Conservation (phyloP, 2,888 invertebrate species). For the Ichneumoninae sp. region DNA sequence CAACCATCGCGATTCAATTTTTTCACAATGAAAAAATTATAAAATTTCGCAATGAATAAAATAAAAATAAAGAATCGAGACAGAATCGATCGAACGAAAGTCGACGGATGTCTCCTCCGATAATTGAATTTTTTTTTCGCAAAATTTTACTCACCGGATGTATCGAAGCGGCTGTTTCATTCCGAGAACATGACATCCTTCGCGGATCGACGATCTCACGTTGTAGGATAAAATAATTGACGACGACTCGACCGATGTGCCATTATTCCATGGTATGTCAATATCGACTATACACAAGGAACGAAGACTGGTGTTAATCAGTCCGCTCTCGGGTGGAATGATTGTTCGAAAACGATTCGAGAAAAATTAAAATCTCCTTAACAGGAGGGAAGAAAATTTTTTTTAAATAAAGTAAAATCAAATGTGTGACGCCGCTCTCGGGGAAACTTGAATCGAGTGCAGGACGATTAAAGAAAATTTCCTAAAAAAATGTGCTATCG, state of each 20-base stretch:
- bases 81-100: neutral
- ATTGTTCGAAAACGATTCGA: slow-evolving; percentile 11
- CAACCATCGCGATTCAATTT: neutral
- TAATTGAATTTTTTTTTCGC: neutral
- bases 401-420: neutral
- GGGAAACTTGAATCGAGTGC: slow-evolving; percentile 27
- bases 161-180: slow-evolving; percentile 12
- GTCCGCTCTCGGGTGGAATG: neutral
- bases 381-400: neutral
- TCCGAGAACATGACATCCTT: slow-evolving; percentile 27
- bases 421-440: slow-evolving; percentile 21
- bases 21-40: neutral
- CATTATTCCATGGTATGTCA: slow-evolving; percentile 53
- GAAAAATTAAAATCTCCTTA: neutral
- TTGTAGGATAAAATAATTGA: slow-evolving; percentile 39
- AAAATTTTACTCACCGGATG: neutral
- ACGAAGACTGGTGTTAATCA: slow-evolving; percentile 14
- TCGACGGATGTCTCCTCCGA: neutral
- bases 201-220: slow-evolving; percentile 46
- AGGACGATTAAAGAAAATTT: slow-evolving; percentile 30
- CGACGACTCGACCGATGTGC: slow-evolving; percentile 63
- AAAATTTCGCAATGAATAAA: no score
- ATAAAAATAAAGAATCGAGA: neutral
- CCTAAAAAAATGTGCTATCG: slow-evolving; percentile 19
- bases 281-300: slow-evolving; percentile 8